Percentiles rank a stretch among this genome's conserved stretches.
phyloP scores from a whole-genome alignment of 2,797 vertebrate genomes.

The Labroides dimidiatus region DNA sequence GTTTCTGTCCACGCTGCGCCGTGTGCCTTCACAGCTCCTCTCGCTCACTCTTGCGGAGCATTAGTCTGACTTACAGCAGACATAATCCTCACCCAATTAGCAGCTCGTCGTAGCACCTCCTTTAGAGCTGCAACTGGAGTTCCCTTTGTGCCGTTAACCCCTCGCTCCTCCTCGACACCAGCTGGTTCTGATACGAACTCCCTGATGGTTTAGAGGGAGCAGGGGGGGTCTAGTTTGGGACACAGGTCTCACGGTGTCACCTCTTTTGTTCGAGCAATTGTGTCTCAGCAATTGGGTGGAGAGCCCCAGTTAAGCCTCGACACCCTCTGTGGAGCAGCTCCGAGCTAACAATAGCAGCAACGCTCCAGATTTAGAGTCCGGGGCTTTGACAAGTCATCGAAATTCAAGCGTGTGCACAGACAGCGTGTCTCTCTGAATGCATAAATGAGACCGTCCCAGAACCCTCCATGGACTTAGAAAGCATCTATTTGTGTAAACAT shows the following conservation, averaged over 20 bases:
- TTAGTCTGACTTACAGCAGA: slow-evolving; percentile 38
- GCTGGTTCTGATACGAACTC: slow-evolving; percentile 34
- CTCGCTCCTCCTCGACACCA: slow-evolving; percentile 39
- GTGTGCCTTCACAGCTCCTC: slow-evolving; percentile 22
- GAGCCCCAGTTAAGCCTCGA: slow-evolving; percentile 53
- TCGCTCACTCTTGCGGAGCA: slow-evolving; percentile 24
- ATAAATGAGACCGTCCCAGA: slow-evolving; percentile 16
- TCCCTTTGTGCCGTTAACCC: slow-evolving; percentile 20
- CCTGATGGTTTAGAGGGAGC: slow-evolving; percentile 9
- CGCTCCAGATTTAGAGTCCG: slow-evolving; percentile 61
- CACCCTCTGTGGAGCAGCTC: slow-evolving; percentile 53
- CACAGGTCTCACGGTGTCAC: slow-evolving; percentile 1
- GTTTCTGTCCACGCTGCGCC: not conserved
- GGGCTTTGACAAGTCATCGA: slow-evolving; percentile 57
- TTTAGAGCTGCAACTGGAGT: slow-evolving; percentile 46
- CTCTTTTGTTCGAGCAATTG: slow-evolving; percentile 47
- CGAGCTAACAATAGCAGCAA: slow-evolving; percentile 72
- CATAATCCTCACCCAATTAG: slow-evolving; percentile 69
- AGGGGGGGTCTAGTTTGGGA: slow-evolving; percentile 13
- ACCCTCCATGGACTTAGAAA: slow-evolving; percentile 8
- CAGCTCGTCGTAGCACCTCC: slow-evolving; percentile 59
- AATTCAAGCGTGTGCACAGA: slow-evolving; percentile 64
- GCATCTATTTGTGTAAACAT: slow-evolving; percentile 14
- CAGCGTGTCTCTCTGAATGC: slow-evolving; percentile 10
- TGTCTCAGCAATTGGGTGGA: slow-evolving; percentile 42